Evolutionary conservation across 2,113 vertebrate genomes (phyloP).

Genomic region (Chloropsis cyanopogon): DNA sequence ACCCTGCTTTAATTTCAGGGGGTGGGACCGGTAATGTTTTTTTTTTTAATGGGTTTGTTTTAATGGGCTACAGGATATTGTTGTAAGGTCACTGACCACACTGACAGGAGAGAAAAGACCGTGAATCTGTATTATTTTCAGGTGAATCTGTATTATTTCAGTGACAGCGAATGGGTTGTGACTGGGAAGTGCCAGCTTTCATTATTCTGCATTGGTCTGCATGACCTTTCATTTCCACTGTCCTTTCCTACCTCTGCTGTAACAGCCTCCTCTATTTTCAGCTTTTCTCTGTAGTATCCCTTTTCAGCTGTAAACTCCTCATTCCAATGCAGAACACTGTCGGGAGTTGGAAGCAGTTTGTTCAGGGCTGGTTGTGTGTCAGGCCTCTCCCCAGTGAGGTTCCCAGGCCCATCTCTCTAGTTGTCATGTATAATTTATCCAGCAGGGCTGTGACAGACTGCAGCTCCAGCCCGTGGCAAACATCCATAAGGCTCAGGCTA

Average conservation of each 20-base stretch:
- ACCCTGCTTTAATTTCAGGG: slow-evolving; percentile 22
- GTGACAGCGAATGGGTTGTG: neutral
- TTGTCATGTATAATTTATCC: neutral
- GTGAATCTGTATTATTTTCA: slow-evolving; percentile 44
- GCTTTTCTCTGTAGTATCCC: neutral
- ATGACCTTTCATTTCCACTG: neutral
- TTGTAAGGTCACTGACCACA: slow-evolving; percentile 30
- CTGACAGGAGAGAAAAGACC: neutral
- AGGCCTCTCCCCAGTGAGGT: neutral
- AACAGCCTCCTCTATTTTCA: neutral
- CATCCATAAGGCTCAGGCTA: neutral
- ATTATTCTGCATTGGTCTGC: neutral
- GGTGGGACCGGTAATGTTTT: neutral
- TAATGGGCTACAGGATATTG: neutral
- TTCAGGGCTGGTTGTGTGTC: neutral
- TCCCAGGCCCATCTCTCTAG: neutral
- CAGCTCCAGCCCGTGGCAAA: neutral
- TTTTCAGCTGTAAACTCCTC: neutral
- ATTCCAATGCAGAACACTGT: neutral
- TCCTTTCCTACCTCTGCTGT: neutral
- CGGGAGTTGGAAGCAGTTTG: neutral
- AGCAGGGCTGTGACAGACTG: neutral
- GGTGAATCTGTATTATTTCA: neutral
- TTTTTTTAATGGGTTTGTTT: slow-evolving; percentile 47
- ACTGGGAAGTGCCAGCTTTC: neutral